A percentile compares a stretch with the other conserved stretches of the same genome.
Evolutionary conservation across 2,888 invertebrate species (phyloP).

Genomic region (Synergus gifuensis): DNA sequence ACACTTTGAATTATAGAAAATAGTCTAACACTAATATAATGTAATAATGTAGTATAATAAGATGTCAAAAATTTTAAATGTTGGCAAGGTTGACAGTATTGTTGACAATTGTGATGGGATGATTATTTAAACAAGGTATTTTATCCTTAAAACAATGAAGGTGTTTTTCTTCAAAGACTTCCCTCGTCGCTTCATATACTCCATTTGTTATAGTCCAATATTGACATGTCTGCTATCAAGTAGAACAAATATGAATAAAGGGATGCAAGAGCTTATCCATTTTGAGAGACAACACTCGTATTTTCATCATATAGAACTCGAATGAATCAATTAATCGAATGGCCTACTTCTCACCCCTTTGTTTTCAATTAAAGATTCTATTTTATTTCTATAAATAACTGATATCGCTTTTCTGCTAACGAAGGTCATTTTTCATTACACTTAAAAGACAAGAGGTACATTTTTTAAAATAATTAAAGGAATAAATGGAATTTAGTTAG

Average conservation of each 20-base stretch:
- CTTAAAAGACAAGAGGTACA: too few relatives aligned
- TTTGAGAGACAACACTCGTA: neutral
- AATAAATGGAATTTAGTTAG: too few relatives aligned
- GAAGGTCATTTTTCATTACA: too few relatives aligned
- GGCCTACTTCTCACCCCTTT: neutral
- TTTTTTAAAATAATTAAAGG: too few relatives aligned
- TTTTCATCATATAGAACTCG: neutral
- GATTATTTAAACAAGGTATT: neutral
- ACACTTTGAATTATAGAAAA: neutral
- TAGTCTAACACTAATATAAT: neutral
- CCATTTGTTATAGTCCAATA: neutral
- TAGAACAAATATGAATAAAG: neutral
- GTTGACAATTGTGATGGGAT: neutral
- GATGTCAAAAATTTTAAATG: neutral
- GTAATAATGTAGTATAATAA: neutral
- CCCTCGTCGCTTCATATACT: neutral
- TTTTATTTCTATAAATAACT: neutral
- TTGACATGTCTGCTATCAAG: neutral
- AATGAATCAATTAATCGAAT: slow-evolving; percentile 18
- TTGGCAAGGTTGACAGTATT: neutral
- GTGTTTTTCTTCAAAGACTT: neutral
- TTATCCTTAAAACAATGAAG: neutral
- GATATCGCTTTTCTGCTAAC: neutral
- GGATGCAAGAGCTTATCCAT: neutral
- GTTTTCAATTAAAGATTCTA: neutral